phyloP scores from a whole-genome alignment of 92 coral and sea anemone genomes.

The Zoanthus gigantus region DNA sequence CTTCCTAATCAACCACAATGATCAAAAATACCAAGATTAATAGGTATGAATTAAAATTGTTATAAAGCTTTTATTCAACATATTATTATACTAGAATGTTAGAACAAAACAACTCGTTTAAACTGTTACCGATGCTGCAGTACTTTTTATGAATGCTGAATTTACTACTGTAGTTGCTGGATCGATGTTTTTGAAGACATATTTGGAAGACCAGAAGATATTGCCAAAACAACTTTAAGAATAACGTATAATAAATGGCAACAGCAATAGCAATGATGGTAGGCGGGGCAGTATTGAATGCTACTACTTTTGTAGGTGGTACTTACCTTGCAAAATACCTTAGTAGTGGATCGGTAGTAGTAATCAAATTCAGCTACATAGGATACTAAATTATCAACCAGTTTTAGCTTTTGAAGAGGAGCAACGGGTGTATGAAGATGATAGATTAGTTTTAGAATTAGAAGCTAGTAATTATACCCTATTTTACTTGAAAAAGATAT shows the following conservation, averaged over 20 bases:
- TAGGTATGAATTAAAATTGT: no score
- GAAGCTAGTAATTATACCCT: no score
- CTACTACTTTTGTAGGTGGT: background rate
- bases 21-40: no score
- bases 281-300: background rate
- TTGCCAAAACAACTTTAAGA: background rate
- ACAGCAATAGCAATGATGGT: background rate
- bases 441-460: no score
- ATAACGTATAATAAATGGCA: background rate
- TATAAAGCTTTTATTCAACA: no score
- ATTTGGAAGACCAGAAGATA: slow-evolving; percentile 29
- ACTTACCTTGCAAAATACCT: background rate
- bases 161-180: slow-evolving; percentile 41
- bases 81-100: background rate
- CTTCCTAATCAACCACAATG: no score
- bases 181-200: slow-evolving; percentile 37
- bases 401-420: no score
- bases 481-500: no score
- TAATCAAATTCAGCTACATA: no score
- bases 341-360: background rate
- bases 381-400: no score
- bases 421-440: no score
- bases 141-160: slow-evolving; percentile 21
- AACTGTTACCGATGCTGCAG: slow-evolving; percentile 3
- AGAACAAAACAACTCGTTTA: slow-evolving; percentile 12